These are phyloP conservation scores for Phoenicopterus ruber DNA, from an alignment of 2,113 vertebrate species.

Conservation along the genomic window DNA sequence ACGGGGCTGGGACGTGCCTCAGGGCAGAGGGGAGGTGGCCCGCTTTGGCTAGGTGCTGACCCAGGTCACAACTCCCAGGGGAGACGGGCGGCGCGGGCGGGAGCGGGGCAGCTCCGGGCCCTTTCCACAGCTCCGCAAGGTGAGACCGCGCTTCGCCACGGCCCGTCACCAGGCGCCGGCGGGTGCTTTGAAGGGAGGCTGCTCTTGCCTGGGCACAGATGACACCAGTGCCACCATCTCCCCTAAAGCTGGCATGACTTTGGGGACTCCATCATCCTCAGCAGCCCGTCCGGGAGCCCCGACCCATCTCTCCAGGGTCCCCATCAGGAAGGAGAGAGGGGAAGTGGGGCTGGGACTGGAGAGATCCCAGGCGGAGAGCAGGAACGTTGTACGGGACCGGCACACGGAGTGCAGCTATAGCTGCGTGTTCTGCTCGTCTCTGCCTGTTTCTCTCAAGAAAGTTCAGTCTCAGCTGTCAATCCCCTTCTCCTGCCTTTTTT, in stretches of 20 bases:
- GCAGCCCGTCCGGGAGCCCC: background rate
- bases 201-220: background rate
- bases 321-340: background rate
- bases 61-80: background rate
- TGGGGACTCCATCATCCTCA: background rate
- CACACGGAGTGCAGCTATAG: accelerated
- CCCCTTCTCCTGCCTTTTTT: background rate
- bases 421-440: background rate
- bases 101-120: background rate
- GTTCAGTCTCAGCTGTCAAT: background rate
- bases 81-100: accelerated
- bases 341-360: background rate
- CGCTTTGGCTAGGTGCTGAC: background rate
- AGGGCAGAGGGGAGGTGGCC: background rate
- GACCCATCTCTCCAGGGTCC: background rate
- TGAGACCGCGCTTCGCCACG: accelerated
- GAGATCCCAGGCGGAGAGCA: background rate
- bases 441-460: background rate
- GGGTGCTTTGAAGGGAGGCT: background rate
- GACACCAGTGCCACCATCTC: background rate
- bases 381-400: accelerated
- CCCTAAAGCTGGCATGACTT: background rate
- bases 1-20: accelerated
- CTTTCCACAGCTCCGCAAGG: background rate
- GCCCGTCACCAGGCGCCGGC: background rate